These are phyloP conservation scores for Aphidius colemani DNA, from an alignment of 2,888 invertebrate species.

Conservation along the genomic window DNA sequence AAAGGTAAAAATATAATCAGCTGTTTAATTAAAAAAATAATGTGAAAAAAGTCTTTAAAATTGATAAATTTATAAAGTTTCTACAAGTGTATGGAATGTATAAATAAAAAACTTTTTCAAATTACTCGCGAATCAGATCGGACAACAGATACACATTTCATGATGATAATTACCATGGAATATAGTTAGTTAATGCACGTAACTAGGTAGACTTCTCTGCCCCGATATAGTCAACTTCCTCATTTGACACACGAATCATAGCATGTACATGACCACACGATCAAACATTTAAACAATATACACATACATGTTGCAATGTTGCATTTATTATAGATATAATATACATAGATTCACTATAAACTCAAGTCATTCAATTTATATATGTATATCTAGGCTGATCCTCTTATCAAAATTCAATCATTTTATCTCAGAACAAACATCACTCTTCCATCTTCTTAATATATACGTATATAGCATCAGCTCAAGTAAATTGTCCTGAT, in stretches of 20 bases:
- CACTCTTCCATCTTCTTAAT: too few relatives aligned
- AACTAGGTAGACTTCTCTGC: not conserved
- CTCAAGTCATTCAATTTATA: not conserved
- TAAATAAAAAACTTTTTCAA: slow-evolving; percentile 1
- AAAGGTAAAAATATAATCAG: not conserved
- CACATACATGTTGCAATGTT: not conserved
- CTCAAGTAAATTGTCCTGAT: too few relatives aligned
- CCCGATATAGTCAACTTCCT: not conserved
- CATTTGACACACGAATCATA: not conserved
- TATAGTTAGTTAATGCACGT: slow-evolving; percentile 17
- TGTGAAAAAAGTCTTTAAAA: too few relatives aligned
- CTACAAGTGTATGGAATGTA: too few relatives aligned
- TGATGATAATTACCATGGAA: slow-evolving; percentile 15
- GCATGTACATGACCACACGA: slow-evolving; percentile 3
- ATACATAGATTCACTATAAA: not conserved
- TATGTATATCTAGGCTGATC: too few relatives aligned
- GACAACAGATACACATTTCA: not conserved
- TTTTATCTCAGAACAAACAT: not conserved
- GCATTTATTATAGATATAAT: slow-evolving; percentile 3
- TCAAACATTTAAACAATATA: slow-evolving; percentile 11
- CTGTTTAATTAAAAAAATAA: too few relatives aligned
- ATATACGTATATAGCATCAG: too few relatives aligned
- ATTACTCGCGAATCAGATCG: slow-evolving; percentile 1
- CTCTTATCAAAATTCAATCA: slow-evolving; percentile 4
- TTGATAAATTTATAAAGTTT: not conserved